Evolutionary conservation across 2,797 vertebrate genomes (phyloP).

Genomic region (Gobio occitaniae): DNA sequence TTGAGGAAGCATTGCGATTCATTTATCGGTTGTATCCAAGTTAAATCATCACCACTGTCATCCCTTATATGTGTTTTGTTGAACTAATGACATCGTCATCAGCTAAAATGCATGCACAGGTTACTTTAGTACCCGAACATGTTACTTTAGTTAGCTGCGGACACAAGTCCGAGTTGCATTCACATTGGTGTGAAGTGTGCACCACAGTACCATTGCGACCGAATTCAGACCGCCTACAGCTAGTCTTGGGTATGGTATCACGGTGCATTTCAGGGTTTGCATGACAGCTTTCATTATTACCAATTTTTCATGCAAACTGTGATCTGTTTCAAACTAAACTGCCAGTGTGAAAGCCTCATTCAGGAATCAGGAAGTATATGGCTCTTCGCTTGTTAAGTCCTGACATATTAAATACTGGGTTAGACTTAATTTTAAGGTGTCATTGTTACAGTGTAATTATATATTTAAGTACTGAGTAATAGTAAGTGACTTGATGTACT

Average conservation of each 20-base stretch:
- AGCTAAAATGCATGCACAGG: too few relatives aligned
- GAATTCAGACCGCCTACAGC: background rate
- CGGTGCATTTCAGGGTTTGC: background rate
- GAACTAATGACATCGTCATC: background rate
- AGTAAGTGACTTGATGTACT: too few relatives aligned
- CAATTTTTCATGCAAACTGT: background rate
- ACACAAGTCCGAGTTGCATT: background rate
- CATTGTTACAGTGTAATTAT: too few relatives aligned
- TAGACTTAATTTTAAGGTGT: too few relatives aligned
- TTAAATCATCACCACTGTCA: background rate
- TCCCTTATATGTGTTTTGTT: background rate
- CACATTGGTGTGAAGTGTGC: background rate
- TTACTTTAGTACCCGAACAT: too few relatives aligned
- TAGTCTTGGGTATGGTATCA: background rate
- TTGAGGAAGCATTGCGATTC: background rate
- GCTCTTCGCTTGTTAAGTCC: background rate
- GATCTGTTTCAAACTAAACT: background rate
- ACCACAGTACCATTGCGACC: too few relatives aligned
- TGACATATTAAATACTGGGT: background rate
- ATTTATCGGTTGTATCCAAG: too few relatives aligned
- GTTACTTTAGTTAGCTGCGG: background rate
- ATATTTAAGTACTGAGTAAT: too few relatives aligned
- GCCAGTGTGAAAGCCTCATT: background rate
- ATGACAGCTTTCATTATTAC: background rate
- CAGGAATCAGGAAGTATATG: slow-evolving; percentile 26